Evolutionary conservation across 2,113 vertebrate species (phyloP).

Genomic region (Egretta garzetta): DNA sequence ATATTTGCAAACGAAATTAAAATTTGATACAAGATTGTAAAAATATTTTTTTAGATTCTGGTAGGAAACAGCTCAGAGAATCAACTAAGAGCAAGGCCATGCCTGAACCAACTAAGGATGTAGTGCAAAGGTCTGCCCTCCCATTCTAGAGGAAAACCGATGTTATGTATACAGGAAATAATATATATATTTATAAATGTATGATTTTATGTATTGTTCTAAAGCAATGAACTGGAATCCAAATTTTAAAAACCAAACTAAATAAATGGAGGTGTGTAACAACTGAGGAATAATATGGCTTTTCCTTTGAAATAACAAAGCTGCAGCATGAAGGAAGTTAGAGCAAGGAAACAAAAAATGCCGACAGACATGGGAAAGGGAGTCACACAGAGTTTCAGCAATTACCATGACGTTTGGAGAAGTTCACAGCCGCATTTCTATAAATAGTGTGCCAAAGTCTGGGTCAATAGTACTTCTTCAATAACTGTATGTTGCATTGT

Average conservation of each 20-base stretch:
- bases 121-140: slow-evolving; percentile 44
- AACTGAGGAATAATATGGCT: slow-evolving; percentile 28
- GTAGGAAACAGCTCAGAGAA: slow-evolving; percentile 60
- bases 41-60: slow-evolving; percentile 71
- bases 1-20: slow-evolving; percentile 54
- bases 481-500: slow-evolving; percentile 34
- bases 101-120: slow-evolving; percentile 32
- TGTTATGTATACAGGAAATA: slow-evolving; percentile 72
- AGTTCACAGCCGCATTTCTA: slow-evolving; percentile 34
- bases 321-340: slow-evolving; percentile 11
- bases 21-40: slow-evolving; percentile 65
- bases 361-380: not conserved
- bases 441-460: slow-evolving; percentile 67
- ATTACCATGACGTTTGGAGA: not conserved
- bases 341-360: not conserved
- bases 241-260: slow-evolving; percentile 44
- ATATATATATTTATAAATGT: slow-evolving; percentile 79
- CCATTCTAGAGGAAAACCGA: slow-evolving; percentile 60
- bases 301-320: slow-evolving; percentile 47
- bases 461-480: slow-evolving; percentile 5
- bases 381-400: not conserved
- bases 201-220: slow-evolving; percentile 68
- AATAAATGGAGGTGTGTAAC: slow-evolving; percentile 19
- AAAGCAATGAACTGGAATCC: slow-evolving; percentile 75
- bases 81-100: slow-evolving; percentile 20